Evolutionary conservation across 2,113 vertebrate genomes (phyloP).

Genomic region (Amphiprion percula): DNA sequence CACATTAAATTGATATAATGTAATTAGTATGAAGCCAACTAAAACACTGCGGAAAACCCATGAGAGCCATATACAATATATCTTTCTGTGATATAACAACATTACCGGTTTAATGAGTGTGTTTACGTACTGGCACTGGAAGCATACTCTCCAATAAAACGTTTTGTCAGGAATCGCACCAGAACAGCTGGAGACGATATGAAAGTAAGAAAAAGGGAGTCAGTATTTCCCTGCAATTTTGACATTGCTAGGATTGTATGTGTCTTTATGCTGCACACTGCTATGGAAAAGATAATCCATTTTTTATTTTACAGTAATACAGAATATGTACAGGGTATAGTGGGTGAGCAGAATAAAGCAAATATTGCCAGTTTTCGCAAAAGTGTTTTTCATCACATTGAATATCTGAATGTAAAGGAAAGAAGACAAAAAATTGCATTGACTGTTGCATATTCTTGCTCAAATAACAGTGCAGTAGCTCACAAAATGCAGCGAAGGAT

Average conservation of each 20-base stretch:
- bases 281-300: too few relatives aligned
- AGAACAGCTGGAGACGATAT: slow-evolving; percentile 58
- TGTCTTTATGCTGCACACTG: neutral
- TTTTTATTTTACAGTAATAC: too few relatives aligned
- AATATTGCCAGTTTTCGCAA: too few relatives aligned
- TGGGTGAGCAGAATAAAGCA: too few relatives aligned
- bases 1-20: slow-evolving; percentile 16
- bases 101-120: slow-evolving; percentile 20
- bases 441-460: too few relatives aligned
- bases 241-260: neutral
- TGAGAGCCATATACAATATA: slow-evolving; percentile 3
- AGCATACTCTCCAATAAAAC: slow-evolving; percentile 70
- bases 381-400: neutral
- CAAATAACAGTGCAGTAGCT: too few relatives aligned
- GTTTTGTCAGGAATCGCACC: slow-evolving; percentile 71
- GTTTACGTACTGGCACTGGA: slow-evolving; percentile 65
- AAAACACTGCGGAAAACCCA: slow-evolving; percentile 25
- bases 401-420: neutral
- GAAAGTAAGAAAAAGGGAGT: slow-evolving; percentile 4
- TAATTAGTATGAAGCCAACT: slow-evolving; percentile 17
- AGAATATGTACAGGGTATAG: too few relatives aligned
- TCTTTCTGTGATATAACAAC: slow-evolving; percentile 17
- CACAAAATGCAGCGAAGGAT: too few relatives aligned
- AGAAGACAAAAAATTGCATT: too few relatives aligned
- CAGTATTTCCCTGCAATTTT: neutral